Conservation (phyloP, 2,113 vertebrate genomes). For the Cyanoramphus novaezelandiae region DNA sequence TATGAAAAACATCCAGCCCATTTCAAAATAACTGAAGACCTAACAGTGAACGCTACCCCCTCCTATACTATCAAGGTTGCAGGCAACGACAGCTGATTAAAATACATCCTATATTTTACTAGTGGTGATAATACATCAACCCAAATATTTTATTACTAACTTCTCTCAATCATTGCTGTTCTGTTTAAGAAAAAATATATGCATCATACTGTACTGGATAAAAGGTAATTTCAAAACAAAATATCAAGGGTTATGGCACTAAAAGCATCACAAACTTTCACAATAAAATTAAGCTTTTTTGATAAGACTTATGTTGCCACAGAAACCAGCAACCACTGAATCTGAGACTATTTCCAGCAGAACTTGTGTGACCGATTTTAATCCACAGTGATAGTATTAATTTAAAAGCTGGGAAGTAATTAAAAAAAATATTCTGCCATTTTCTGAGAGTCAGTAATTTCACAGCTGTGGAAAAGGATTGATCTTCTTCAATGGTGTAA, state of each 20-base stretch:
- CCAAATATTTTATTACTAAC: background rate
- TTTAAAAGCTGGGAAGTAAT: background rate
- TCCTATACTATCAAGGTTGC: background rate
- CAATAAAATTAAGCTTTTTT: background rate
- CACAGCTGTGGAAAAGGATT: background rate
- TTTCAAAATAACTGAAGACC: background rate
- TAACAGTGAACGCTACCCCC: background rate
- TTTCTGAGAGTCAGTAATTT: background rate
- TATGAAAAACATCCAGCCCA: background rate
- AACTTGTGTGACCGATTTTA: background rate
- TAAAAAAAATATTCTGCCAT: background rate
- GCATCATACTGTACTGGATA: background rate
- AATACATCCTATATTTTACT: background rate
- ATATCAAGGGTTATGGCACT: background rate
- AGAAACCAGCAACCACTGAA: conserved; percentile 1
- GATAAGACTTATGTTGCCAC: conserved; percentile 25
- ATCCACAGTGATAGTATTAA: background rate
- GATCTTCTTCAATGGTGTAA: background rate
- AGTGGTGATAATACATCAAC: background rate
- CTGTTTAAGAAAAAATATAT: background rate
- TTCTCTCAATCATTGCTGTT: background rate
- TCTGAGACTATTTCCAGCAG: background rate
- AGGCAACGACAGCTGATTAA: conserved; percentile 4
- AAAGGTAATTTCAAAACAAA: conserved; percentile 21
- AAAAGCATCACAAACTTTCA: conserved; percentile 9